Conservation (phyloP, 2,113 vertebrate species). For the Myotis brandtii region DNA sequence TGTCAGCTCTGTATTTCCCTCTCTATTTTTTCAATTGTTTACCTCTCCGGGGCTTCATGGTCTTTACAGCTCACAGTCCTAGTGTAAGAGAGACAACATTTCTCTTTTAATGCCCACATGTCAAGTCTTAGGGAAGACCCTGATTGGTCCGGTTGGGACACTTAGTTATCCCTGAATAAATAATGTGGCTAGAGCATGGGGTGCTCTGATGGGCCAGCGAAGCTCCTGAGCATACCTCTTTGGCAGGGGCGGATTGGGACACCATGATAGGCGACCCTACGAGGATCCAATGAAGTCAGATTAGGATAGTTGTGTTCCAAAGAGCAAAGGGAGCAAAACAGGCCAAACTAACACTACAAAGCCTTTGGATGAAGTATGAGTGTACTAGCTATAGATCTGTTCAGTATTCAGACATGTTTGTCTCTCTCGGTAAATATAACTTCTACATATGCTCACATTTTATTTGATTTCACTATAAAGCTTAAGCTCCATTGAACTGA, state of each 20-base stretch:
- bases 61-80: constrained; percentile 6
- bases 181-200: background rate
- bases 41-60: background rate
- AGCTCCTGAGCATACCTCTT: background rate
- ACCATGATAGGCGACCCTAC: background rate
- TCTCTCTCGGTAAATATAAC: background rate
- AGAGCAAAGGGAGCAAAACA: background rate
- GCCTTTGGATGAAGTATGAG: background rate
- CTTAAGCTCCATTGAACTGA: background rate
- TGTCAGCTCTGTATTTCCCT: background rate
- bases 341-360: background rate
- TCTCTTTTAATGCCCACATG: background rate
- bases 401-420: background rate
- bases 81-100: background rate
- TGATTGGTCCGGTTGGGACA: background rate
- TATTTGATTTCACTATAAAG: background rate
- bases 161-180: background rate
- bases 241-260: background rate
- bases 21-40: background rate
- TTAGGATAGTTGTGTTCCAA: background rate
- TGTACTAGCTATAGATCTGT: background rate
- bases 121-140: constrained; percentile 36
- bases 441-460: background rate
- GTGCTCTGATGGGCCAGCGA: background rate
- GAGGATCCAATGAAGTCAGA: background rate